Base-by-base conservation (phyloP, 2,797 vertebrate genomes). In the Myiotriccus ornatus region DNA sequence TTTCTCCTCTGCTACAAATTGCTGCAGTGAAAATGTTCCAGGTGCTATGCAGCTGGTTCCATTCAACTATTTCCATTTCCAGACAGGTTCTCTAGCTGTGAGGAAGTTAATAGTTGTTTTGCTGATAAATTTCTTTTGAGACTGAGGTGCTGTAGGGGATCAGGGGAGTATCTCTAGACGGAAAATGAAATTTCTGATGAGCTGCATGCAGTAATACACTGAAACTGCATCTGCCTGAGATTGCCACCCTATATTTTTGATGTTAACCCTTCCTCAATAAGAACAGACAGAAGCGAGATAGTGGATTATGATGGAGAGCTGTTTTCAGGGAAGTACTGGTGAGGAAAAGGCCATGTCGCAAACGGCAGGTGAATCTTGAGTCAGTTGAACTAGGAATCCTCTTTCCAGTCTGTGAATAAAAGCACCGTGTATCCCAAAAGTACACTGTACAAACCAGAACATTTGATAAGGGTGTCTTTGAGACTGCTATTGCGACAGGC, bases 1-100 rank as follows among this genome's bases (percentile, higher is more conserved):
- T 80, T 93, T 85, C 55, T 87, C 27, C 28, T 75, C 47, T 73
- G 32, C 62, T 88, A 55, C 23, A 89, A 88, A 94, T 77, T 82
- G 25, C 68, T 89, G 76, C 69, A 86, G 46, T 85, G 53, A 91
- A 94, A 89, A 62, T 43, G 65, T 87, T 92, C 78, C 90, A 96
- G 89, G 89, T 94, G 81, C 73, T 68, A 47, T 63, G 73, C 95
- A 96, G 82, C 87, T 93, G 89, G 57, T 94, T 92, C 69, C 65
- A 14, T 77, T 93, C 75, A 92, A 78, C 57, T 81, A 17, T 65
- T 77, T 87, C 79, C 73, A 62, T 83, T 80, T 93, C 57, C 84
- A 85, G 69, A 87, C 35, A 91, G 74, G 77, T 76, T 83, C 27
- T 85, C 43, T 89, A 46, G 69, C 73, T 91, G 18, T 47, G 76